phyloP scores from a whole-genome alignment of 2,797 vertebrate species.

The Arrhamphus sclerolepis region DNA sequence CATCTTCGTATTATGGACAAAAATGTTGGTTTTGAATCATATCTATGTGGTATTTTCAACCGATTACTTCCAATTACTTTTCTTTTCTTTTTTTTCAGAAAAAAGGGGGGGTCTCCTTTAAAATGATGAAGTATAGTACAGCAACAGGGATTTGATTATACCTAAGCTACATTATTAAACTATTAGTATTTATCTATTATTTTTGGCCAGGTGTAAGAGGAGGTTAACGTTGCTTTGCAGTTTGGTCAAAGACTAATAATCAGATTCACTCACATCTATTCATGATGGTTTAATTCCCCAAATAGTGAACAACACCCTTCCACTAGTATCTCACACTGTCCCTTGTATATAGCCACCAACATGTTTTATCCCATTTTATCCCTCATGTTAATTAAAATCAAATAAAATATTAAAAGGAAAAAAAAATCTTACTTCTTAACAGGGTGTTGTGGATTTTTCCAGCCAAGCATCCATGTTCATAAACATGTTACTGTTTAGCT shows the following conservation, averaged over 20 bases:
- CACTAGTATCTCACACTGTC: conserved; percentile 53
- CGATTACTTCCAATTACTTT: no score
- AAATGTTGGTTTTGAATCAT: no score
- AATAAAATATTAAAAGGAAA: conserved; percentile 31
- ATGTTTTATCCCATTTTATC: conserved; percentile 64
- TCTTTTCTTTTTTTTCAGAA: no score
- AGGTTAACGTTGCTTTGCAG: conserved; percentile 38
- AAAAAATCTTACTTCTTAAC: conserved; percentile 49
- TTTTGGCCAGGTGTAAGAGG: background rate
- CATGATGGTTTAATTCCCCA: conserved; percentile 38
- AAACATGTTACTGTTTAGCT: conserved; percentile 50
- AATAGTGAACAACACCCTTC: conserved; percentile 35
- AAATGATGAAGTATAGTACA: conserved; percentile 10
- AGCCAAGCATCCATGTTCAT: conserved; percentile 60
- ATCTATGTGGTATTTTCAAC: no score
- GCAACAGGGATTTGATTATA: background rate
- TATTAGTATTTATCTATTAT: background rate
- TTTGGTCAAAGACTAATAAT: conserved; percentile 54
- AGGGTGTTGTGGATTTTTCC: conserved; percentile 67
- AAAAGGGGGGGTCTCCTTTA: no score
- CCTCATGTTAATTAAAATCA: conserved; percentile 42
- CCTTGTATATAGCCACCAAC: conserved; percentile 72
- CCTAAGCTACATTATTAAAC: conserved; percentile 1
- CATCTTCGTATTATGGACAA: no score
- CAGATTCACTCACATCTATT: conserved; percentile 41